Evolutionary conservation across 2,888 invertebrate genomes (phyloP).

Genomic region (Agrotis clavis): DNA sequence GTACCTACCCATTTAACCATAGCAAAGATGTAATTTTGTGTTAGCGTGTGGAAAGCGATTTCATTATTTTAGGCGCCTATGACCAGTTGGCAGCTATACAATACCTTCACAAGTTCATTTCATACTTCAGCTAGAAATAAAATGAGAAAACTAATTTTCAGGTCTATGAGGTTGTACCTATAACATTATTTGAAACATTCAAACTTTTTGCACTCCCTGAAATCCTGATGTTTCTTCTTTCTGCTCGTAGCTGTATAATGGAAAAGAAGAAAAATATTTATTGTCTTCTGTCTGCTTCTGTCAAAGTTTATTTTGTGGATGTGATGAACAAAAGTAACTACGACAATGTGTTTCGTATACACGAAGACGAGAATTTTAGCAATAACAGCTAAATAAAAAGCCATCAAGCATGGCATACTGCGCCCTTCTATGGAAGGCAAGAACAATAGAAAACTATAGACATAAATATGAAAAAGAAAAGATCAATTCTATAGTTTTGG

Average conservation of each 20-base stretch:
- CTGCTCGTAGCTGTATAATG: not conserved
- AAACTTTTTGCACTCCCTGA: conserved; percentile 15
- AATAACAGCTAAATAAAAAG: conserved; percentile 57
- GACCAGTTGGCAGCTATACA: too few relatives aligned
- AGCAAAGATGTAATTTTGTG: conserved; percentile 17
- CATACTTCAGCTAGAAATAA: too few relatives aligned
- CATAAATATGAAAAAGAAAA: conserved; percentile 91
- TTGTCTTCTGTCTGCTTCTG: conserved; percentile 51
- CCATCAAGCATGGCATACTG: conserved; percentile 88
- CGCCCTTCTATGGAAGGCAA: conserved; percentile 90
- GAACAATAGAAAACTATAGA: conserved; percentile 87
- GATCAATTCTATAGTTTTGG: conserved; percentile 87
- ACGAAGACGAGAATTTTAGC: conserved; percentile 52
- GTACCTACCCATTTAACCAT: conserved; percentile 2
- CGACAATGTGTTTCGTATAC: conserved; percentile 60
- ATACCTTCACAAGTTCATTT: not conserved
- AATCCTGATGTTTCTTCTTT: not conserved
- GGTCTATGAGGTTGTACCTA: not conserved
- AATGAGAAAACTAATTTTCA: too few relatives aligned
- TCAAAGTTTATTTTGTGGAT: conserved; percentile 43
- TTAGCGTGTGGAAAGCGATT: not conserved
- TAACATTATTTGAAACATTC: not conserved
- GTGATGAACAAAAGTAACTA: conserved; percentile 31
- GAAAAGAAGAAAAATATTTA: conserved; percentile 11
- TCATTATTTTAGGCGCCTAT: not conserved